phyloP scores from a whole-genome alignment of 2,113 vertebrate genomes.

The Rissa tridactyla region DNA sequence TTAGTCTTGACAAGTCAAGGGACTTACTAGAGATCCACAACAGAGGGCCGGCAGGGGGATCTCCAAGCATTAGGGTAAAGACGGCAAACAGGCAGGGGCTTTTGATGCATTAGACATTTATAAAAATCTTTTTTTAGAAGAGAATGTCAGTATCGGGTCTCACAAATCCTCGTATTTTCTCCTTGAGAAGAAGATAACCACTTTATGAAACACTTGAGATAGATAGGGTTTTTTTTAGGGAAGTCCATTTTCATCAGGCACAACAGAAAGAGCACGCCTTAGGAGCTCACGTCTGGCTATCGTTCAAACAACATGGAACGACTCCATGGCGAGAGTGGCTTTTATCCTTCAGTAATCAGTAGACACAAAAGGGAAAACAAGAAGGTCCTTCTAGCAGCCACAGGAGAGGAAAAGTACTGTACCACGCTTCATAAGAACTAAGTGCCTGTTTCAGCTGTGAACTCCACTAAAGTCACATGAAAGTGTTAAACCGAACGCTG shows the following conservation, averaged over 20 bases:
- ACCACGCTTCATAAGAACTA: rapidly evolving
- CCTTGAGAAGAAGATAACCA: not conserved
- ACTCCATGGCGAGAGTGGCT: not conserved
- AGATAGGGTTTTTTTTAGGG: not conserved
- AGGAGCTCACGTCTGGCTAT: not conserved
- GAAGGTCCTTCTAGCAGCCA: not conserved
- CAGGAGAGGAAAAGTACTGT: not conserved
- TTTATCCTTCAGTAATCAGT: not conserved
- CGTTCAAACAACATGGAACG: not conserved
- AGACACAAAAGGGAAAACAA: not conserved
- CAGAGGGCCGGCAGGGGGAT: not conserved
- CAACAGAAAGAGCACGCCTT: not conserved
- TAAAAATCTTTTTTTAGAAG: not conserved
- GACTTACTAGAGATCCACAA: not conserved
- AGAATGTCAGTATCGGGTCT: not conserved
- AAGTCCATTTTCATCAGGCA: not conserved
- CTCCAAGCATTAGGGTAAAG: not conserved
- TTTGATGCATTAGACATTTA: not conserved
- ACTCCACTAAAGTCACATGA: not conserved
- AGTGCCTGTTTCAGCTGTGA: not conserved
- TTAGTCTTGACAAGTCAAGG: not conserved
- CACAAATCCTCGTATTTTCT: not conserved
- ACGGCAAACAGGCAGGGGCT: not conserved
- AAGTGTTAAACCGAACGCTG: slow-evolving; percentile 7
- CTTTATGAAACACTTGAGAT: not conserved